These are phyloP conservation scores for Nothoprocta pentlandii DNA, from an alignment of 2,113 vertebrate species.

Conservation along the genomic window DNA sequence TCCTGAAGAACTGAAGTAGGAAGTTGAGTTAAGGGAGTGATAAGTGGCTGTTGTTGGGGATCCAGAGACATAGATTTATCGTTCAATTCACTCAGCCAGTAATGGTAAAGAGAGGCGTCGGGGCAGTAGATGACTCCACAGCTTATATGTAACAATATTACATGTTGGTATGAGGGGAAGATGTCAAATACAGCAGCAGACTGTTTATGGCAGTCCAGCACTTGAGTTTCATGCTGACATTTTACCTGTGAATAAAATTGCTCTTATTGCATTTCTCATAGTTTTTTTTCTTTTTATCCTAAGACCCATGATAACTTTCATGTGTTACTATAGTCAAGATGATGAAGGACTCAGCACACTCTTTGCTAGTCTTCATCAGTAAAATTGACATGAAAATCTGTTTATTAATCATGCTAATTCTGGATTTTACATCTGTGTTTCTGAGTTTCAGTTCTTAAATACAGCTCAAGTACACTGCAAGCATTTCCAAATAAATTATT, in stretches of 20 bases:
- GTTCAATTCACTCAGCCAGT: background rate
- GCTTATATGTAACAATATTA: background rate
- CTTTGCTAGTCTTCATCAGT: background rate
- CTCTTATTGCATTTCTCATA: background rate
- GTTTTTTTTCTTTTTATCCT: background rate
- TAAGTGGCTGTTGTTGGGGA: background rate
- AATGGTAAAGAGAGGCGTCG: background rate
- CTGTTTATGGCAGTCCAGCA: background rate
- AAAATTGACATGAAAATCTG: background rate
- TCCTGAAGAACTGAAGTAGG: background rate
- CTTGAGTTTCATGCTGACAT: background rate
- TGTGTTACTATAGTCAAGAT: background rate
- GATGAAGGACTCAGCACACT: background rate
- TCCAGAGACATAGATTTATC: background rate
- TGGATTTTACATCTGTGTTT: background rate
- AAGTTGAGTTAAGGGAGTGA: background rate
- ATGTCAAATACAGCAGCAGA: background rate
- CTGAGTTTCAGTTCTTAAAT: slow-evolving; percentile 4
- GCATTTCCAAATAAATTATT: background rate
- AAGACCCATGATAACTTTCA: background rate
- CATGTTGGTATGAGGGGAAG: background rate
- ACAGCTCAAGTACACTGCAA: background rate
- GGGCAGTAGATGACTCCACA: background rate
- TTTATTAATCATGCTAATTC: background rate
- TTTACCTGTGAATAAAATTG: background rate